Percentiles rank a stretch among this genome's conserved stretches.
Evolutionary conservation across 92 coral and sea anemone species (phyloP).

Genomic region (Paragorgia papillata): DNA sequence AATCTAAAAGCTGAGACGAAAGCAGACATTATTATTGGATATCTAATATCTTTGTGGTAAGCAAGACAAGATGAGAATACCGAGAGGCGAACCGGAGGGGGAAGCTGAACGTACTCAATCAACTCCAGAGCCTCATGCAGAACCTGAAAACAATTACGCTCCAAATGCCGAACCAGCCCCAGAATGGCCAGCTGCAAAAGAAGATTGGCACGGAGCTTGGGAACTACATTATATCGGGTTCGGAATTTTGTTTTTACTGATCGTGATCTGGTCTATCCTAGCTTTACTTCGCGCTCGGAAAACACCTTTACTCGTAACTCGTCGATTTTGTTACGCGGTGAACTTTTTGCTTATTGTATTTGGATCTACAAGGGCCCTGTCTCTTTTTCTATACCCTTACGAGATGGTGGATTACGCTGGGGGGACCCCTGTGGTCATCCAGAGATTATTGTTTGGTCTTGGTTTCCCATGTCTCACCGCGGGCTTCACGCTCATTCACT

Average conservation of each 20-base stretch:
- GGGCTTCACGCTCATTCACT: constrained; percentile 78
- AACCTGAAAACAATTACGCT: constrained; percentile 1
- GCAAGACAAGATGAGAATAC: background rate
- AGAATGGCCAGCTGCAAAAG: constrained; percentile 75
- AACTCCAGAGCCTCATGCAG: constrained; percentile 6
- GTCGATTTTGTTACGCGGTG: constrained; percentile 57
- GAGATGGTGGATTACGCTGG: constrained; percentile 63
- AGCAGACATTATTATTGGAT: too few relatives aligned
- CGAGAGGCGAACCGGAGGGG: constrained; percentile 7
- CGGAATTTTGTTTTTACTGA: constrained; percentile 61
- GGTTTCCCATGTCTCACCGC: constrained; percentile 89
- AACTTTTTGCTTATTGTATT: constrained; percentile 70
- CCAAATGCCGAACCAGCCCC: constrained; percentile 86
- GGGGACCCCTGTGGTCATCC: constrained; percentile 64
- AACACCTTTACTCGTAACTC: constrained; percentile 46
- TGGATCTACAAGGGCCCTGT: constrained; percentile 67
- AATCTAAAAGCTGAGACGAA: too few relatives aligned
- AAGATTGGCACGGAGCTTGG: constrained; percentile 75
- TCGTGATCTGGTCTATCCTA: constrained; percentile 62
- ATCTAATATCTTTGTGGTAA: too few relatives aligned
- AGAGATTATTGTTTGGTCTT: constrained; percentile 74
- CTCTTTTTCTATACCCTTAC: constrained; percentile 77
- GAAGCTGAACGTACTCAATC: background rate
- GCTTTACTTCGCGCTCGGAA: constrained; percentile 64
- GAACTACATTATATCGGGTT: constrained; percentile 79